These are phyloP conservation scores for Porites australiensis DNA, from an alignment of 64 coral and sea anemone genomes.

Conservation along the genomic window DNA sequence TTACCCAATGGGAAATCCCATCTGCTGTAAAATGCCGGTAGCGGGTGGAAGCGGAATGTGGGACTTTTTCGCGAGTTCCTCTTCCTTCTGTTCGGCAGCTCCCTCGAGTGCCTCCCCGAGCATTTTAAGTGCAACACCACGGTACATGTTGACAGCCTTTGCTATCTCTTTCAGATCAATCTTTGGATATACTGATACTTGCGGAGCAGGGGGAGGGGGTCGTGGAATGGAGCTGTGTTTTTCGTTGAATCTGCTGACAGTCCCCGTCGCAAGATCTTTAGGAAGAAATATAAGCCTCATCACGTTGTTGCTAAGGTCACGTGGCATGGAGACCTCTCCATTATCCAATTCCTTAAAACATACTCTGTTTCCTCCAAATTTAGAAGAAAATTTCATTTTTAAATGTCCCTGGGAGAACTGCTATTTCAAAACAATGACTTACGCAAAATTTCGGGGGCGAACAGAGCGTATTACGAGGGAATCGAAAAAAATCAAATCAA, in stretches of 20 bases:
- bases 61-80: constrained; percentile 71
- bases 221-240: constrained; percentile 91
- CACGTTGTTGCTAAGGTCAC: too few relatives aligned
- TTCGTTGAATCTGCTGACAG: constrained; percentile 74
- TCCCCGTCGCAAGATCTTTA: constrained; percentile 75
- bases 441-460: too few relatives aligned
- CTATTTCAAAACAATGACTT: too few relatives aligned
- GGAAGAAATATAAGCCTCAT: background rate
- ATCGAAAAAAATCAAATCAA: too few relatives aligned
- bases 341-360: too few relatives aligned
- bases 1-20: constrained; percentile 84
- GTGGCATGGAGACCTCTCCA: too few relatives aligned
- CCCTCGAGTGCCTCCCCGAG: constrained; percentile 67
- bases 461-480: too few relatives aligned
- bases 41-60: constrained; percentile 88
- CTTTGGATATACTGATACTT: constrained; percentile 78
- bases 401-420: too few relatives aligned
- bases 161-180: constrained; percentile 98
- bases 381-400: too few relatives aligned
- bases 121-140: constrained; percentile 83
- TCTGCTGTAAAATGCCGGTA: constrained; percentile 76
- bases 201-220: constrained; percentile 37
- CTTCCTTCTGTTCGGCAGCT: constrained; percentile 74
- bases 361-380: too few relatives aligned
- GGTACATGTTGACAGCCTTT: constrained; percentile 87